Evolutionary conservation across 1,140 invertebrate genomes (phyloP).

Genomic region (Trichomalopsis sarcophagae): DNA sequence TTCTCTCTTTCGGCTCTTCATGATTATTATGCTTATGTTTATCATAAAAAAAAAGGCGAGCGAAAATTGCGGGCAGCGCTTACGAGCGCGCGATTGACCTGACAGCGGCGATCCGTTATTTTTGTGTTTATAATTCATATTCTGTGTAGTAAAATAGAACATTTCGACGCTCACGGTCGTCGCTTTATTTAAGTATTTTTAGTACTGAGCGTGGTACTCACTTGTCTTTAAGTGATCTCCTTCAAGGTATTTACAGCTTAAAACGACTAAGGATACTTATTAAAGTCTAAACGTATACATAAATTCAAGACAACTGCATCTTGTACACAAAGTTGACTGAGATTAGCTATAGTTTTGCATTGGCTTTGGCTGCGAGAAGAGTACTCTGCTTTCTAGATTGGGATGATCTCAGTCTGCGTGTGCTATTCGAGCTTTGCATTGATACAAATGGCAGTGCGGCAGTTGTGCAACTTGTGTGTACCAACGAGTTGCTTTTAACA

Average conservation of each 20-base stretch:
- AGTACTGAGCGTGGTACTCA: background rate
- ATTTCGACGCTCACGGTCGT: conserved; percentile 10
- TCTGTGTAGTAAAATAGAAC: conserved; percentile 50
- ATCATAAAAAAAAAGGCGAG: conserved; percentile 37
- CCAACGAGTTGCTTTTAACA: conserved; percentile 44
- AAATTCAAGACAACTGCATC: conserved; percentile 27
- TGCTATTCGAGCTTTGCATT: background rate
- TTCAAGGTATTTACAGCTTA: conserved; percentile 49
- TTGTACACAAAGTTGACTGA: conserved; percentile 31
- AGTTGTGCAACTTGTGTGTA: conserved; percentile 33
- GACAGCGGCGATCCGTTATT: background rate
- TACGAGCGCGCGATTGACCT: conserved; percentile 39
- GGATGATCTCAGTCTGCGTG: background rate
- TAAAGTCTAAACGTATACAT: conserved; percentile 21
- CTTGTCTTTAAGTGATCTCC: conserved; percentile 14
- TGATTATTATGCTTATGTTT: conserved; percentile 14
- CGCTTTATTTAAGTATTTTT: conserved; percentile 18
- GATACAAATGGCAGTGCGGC: background rate
- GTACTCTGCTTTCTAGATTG: conserved; percentile 1
- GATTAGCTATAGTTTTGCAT: background rate
- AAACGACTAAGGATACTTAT: conserved; percentile 21
- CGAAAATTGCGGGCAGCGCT: conserved; percentile 36
- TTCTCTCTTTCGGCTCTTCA: background rate
- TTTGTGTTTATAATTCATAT: background rate
- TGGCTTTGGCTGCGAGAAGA: background rate